Evolutionary conservation across 2,797 vertebrate genomes (phyloP).

Genomic region (Mormyrus hasselquistii): DNA sequence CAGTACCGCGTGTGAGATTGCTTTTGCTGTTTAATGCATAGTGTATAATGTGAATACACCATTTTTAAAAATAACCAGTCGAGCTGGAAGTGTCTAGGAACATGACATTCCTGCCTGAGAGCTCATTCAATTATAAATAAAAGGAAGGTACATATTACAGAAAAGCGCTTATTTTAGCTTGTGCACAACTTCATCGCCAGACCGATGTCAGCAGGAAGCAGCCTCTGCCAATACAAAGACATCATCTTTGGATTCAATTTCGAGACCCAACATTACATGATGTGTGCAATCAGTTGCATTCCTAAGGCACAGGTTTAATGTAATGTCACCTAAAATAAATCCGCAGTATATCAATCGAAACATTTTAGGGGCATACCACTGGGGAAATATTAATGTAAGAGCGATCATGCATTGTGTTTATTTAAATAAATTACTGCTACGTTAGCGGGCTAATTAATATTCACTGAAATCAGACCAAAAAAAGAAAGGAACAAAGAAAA

Average conservation of each 20-base stretch:
- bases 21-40: background rate
- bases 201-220: background rate
- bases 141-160: background rate
- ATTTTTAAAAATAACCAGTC: background rate
- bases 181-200: background rate
- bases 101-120: background rate
- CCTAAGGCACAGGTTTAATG: constrained; percentile 73
- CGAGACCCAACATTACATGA: constrained; percentile 45
- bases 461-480: constrained; percentile 50
- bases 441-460: constrained; percentile 46
- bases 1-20: background rate
- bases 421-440: constrained; percentile 63
- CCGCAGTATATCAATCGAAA: constrained; percentile 34
- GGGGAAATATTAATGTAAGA: constrained; percentile 35
- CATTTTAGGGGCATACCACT: constrained; percentile 11
- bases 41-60: constrained; percentile 1
- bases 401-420: constrained; percentile 49
- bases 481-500: constrained; percentile 17
- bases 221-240: background rate
- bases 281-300: constrained; percentile 64
- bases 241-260: constrained; percentile 46
- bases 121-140: background rate
- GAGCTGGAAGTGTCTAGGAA: background rate
- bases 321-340: constrained; percentile 41
- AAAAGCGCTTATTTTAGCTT: background rate